Base-by-base conservation (phyloP, 2,797 vertebrate genomes). In the Holocentrus rufus region DNA sequence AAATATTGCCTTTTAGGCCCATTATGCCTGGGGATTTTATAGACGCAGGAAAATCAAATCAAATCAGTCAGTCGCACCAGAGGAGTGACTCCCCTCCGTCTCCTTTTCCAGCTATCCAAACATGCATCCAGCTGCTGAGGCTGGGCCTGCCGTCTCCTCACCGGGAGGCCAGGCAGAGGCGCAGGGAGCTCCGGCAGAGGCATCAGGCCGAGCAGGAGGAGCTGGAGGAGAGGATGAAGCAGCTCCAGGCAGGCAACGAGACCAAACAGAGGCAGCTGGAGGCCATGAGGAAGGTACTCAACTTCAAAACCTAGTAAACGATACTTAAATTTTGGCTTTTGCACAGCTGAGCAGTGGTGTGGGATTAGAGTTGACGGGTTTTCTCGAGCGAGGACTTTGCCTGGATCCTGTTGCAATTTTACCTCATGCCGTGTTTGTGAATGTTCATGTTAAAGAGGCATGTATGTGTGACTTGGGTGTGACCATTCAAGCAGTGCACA, bases 181-280 rank as follows among this genome's bases (percentile, higher is more conserved):
- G 98, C 7, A 93, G 94, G 72, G 96, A 96, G 53, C 82, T 96
- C 31, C 91, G 97, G 6, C 94, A 95, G 93, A 96, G 91, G 87
- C 91, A 95, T 73, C 90, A 94, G 69, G 92, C 87, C 0, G 95
- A 97, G 70, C 96, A 96, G 59, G 95, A 95, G 34, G 92, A 96
- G 84, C 84, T 99, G 88, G 92, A 94, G 47, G 84, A 93, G 76
- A 95, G 93, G 87, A 98, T 99, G 96, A 95, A 90, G 79, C 94
- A 94, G 18, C 95, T 99, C 49, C 97, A 97, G 84, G 82, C 72
- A 0, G 95, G 95, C 80, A 98, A 96, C 0, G 97, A 98, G 77
- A 94, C 89, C 90, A 98, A 98, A 65, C 96, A 98, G 89, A 93
- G 86, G 65, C 92, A 98, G 30, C 94, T 99, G 88, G 97, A 98